Conservation (phyloP, 2,113 vertebrate genomes). For the Triplophysa siluroides region DNA sequence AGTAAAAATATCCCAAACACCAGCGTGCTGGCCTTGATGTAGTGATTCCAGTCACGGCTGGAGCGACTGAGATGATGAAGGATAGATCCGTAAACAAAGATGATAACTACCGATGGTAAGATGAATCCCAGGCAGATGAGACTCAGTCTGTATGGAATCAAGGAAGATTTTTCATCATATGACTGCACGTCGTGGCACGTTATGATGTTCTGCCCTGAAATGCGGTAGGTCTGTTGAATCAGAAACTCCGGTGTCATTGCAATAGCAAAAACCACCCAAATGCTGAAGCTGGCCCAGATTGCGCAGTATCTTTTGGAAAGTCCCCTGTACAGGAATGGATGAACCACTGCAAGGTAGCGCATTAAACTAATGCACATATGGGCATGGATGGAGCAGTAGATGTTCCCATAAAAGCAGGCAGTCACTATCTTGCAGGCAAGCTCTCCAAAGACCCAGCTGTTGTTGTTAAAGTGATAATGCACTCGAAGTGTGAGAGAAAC, state of each 20-base stretch:
- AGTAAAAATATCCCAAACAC: slow-evolving; percentile 84
- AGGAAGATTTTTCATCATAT: slow-evolving; percentile 61
- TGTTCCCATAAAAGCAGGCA: slow-evolving; percentile 85
- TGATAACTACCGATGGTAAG: slow-evolving; percentile 76
- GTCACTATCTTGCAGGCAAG: slow-evolving; percentile 77
- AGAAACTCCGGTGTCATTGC: slow-evolving; percentile 82
- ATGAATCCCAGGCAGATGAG: slow-evolving; percentile 81
- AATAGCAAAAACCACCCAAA: slow-evolving; percentile 77
- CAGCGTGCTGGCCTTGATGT: slow-evolving; percentile 81
- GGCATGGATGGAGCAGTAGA: slow-evolving; percentile 87
- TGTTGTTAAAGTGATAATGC: slow-evolving; percentile 83
- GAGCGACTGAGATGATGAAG: slow-evolving; percentile 77
- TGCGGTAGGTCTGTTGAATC: slow-evolving; percentile 78
- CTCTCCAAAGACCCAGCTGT: slow-evolving; percentile 91
- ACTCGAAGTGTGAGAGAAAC: slow-evolving; percentile 81
- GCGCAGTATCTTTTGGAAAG: slow-evolving; percentile 76
- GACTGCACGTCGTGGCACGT: slow-evolving; percentile 86
- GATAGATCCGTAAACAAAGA: slow-evolving; percentile 81
- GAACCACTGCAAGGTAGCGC: slow-evolving; percentile 86
- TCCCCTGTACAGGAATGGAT: slow-evolving; percentile 84
- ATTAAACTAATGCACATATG: slow-evolving; percentile 83
- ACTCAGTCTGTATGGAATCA: slow-evolving; percentile 79
- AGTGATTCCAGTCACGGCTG: slow-evolving; percentile 77
- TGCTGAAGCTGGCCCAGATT: slow-evolving; percentile 61
- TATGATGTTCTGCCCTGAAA: slow-evolving; percentile 61